These are phyloP conservation scores for Pluvianellus socialis DNA, from an alignment of 2,113 vertebrate genomes.

Conservation along the genomic window DNA sequence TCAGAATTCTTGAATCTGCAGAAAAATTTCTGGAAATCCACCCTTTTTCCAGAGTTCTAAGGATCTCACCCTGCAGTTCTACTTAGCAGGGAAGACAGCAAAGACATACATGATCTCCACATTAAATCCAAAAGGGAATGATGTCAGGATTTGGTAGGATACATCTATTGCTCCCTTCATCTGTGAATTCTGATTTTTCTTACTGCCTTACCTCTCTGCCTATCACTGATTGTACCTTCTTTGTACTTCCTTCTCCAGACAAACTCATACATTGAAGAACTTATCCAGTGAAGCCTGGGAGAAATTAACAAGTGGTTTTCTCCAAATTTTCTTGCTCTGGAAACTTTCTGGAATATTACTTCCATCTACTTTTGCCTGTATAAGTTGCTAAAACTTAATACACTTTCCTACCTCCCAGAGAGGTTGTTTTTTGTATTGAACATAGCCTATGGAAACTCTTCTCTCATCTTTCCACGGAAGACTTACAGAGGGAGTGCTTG, in stretches of 20 bases:
- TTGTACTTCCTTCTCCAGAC: neutral
- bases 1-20: neutral
- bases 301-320: neutral
- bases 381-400: neutral
- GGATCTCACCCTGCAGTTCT: neutral
- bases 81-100: neutral
- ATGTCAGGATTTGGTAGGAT: neutral
- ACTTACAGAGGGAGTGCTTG: neutral
- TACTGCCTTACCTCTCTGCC: neutral
- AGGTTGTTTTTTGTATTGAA: neutral
- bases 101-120: accelerated
- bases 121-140: accelerated
- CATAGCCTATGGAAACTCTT: neutral
- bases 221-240: neutral
- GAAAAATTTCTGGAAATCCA: neutral
- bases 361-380: neutral
- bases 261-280: neutral
- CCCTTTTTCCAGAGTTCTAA: neutral
- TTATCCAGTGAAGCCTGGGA: neutral
- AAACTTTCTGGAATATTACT: neutral
- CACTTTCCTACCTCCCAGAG: neutral
- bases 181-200: neutral
- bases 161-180: neutral
- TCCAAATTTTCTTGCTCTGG: neutral
- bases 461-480: neutral